Percentiles rank a stretch among this genome's conserved stretches.
These are phyloP conservation scores for Drosophila arawakana DNA, from an alignment of 1,140 invertebrate genomes.

Conservation along the genomic window DNA sequence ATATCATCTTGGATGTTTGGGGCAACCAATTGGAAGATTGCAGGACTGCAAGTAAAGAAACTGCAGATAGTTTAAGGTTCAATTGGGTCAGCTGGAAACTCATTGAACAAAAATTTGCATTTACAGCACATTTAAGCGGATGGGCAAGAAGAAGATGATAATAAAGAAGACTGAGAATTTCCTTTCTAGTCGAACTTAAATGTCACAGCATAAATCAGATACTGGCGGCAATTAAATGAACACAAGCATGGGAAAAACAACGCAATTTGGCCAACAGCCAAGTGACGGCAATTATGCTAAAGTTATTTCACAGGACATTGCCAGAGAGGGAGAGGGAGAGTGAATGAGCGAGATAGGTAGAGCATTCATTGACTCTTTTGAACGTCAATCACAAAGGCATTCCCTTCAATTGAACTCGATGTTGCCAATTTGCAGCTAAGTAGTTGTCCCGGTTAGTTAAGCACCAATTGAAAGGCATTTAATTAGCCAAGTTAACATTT, in stretches of 20 bases:
- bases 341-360: no score
- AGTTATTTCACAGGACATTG: background rate
- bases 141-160: background rate
- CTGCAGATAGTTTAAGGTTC: background rate
- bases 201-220: slow-evolving; percentile 34
- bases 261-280: slow-evolving; percentile 50
- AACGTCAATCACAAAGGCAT: slow-evolving; percentile 18
- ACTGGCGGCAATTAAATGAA: slow-evolving; percentile 37
- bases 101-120: slow-evolving; percentile 36
- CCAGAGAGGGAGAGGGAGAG: background rate
- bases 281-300: slow-evolving; percentile 41
- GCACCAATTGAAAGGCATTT: slow-evolving; percentile 27
- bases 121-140: slow-evolving; percentile 12
- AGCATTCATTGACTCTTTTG: background rate
- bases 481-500: slow-evolving; percentile 47
- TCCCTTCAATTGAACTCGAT: slow-evolving; percentile 26
- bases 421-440: slow-evolving; percentile 18
- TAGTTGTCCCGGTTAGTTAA: slow-evolving; percentile 13
- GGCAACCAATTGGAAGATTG: slow-evolving; percentile 10
- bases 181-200: background rate
- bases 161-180: background rate
- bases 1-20: slow-evolving; percentile 22
- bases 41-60: slow-evolving; percentile 6
- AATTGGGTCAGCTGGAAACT: slow-evolving; percentile 27
- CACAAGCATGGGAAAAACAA: slow-evolving; percentile 44